A percentile compares a stretch with the other conserved stretches of the same genome.
These are phyloP conservation scores for Remorina albescens DNA, from an alignment of 2,797 vertebrate species.

Conservation along the genomic window DNA sequence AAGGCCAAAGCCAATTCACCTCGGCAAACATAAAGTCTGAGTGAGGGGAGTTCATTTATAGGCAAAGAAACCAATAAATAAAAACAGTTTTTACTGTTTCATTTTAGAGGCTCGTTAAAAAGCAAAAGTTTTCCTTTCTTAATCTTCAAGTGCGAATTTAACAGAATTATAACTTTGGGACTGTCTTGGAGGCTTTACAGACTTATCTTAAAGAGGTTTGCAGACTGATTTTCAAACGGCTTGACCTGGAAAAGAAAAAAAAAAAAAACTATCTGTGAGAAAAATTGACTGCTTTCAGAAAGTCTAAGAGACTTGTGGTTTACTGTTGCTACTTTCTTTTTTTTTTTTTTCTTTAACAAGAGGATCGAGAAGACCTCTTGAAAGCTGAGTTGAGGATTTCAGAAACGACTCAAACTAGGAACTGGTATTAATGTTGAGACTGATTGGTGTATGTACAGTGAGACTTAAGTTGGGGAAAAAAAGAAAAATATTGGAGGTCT, in stretches of 20 bases:
- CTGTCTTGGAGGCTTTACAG: constrained; percentile 44
- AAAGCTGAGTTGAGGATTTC: neutral
- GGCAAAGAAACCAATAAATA: constrained; percentile 69
- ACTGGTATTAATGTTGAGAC: too few species aligned
- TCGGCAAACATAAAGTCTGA: constrained; percentile 52
- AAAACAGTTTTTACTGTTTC: constrained; percentile 69
- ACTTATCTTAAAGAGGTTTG: constrained; percentile 63
- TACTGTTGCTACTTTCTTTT: constrained; percentile 1
- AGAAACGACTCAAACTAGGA: neutral
- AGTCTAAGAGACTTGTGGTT: constrained; percentile 20
- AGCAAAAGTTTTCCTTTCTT: constrained; percentile 68
- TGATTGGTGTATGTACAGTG: constrained; percentile 9
- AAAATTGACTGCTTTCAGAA: constrained; percentile 25
- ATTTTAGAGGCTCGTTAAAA: constrained; percentile 77
- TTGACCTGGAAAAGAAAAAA: constrained; percentile 25
- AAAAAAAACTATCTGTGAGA: constrained; percentile 33
- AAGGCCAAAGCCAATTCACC: constrained; percentile 45
- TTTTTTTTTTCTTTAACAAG: neutral
- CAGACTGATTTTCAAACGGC: constrained; percentile 34
- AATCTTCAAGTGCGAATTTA: constrained; percentile 61
- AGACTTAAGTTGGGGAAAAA: constrained; percentile 12
- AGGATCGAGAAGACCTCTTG: neutral
- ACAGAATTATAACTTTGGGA: constrained; percentile 65
- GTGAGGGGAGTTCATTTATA: constrained; percentile 67
- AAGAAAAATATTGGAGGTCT: constrained; percentile 19